Percentiles rank a stretch among this genome's conserved stretches.
phyloP scores from a whole-genome alignment of 2,113 vertebrate species.

The Lepisosteus osseus region DNA sequence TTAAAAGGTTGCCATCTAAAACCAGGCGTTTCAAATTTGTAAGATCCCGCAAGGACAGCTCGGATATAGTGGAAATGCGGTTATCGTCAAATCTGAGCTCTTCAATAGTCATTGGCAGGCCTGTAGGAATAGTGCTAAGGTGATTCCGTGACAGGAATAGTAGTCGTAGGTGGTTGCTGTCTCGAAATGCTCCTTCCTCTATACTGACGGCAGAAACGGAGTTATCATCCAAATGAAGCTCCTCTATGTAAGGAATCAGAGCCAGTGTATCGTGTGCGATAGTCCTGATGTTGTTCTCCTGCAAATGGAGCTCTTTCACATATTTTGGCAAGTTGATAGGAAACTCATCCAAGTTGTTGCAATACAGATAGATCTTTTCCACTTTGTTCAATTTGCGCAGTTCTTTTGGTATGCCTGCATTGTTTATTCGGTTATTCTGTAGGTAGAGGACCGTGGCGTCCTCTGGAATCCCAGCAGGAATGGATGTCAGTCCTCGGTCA shows the following conservation, averaged over 20 bases:
- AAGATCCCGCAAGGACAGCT: slow-evolving; percentile 91
- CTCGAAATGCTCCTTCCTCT: slow-evolving; percentile 93
- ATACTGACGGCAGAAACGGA: slow-evolving; percentile 96
- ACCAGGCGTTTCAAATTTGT: slow-evolving; percentile 94
- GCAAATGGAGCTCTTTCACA: slow-evolving; percentile 94
- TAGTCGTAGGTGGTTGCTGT: slow-evolving; percentile 89
- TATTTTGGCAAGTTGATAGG: slow-evolving; percentile 92
- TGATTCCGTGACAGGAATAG: slow-evolving; percentile 97
- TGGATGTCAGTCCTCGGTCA: slow-evolving; percentile 93
- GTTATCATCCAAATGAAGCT: slow-evolving; percentile 97
- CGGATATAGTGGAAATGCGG: slow-evolving; percentile 94
- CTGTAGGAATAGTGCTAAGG: slow-evolving; percentile 92
- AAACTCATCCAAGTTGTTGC: slow-evolving; percentile 97
- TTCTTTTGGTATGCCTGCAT: slow-evolving; percentile 91
- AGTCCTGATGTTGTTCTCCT: slow-evolving; percentile 97
- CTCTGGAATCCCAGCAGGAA: slow-evolving; percentile 88
- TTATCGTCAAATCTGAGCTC: slow-evolving; percentile 97
- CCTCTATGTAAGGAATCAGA: slow-evolving; percentile 94
- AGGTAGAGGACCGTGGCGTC: slow-evolving; percentile 96
- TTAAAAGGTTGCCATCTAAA: slow-evolving; percentile 94
- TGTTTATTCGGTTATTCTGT: slow-evolving; percentile 98
- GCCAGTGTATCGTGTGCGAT: slow-evolving; percentile 92
- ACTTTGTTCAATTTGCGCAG: slow-evolving; percentile 84
- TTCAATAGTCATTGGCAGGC: slow-evolving; percentile 93
- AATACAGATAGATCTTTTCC: slow-evolving; percentile 96